Conservation (phyloP, 2,797 vertebrate species). For the Danionella dracula region DNA sequence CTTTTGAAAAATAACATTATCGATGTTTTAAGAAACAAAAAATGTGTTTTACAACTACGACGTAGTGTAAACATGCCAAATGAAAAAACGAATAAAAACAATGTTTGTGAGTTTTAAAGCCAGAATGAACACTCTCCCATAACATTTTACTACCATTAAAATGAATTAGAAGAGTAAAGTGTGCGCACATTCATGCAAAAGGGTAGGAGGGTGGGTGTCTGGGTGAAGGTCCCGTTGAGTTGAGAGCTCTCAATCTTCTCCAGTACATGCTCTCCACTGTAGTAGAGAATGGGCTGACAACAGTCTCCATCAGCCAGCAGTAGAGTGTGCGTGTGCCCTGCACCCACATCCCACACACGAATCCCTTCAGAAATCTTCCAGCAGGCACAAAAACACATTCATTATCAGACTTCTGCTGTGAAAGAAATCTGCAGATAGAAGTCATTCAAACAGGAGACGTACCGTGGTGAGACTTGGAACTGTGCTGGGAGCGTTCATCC, state of each 20-base stretch:
- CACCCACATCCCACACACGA: constrained; percentile 83
- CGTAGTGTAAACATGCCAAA: too few species aligned
- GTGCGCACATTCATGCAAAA: constrained; percentile 81
- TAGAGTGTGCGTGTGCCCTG: constrained; percentile 84
- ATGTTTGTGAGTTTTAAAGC: too few species aligned
- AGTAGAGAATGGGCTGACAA: constrained; percentile 83
- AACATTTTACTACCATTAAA: too few species aligned
- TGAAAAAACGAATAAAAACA: too few species aligned
- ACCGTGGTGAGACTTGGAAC: constrained; percentile 87
- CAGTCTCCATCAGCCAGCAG: constrained; percentile 86
- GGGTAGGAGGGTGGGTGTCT: constrained; percentile 72
- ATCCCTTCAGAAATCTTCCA: constrained; percentile 74
- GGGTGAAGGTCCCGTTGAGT: constrained; percentile 53
- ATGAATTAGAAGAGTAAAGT: too few species aligned
- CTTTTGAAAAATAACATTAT: too few species aligned
- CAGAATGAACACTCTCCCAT: too few species aligned
- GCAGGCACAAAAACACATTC: background rate
- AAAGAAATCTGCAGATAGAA: too few species aligned
- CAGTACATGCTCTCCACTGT: constrained; percentile 74
- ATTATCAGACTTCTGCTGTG: background rate
- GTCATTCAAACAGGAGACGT: background rate
- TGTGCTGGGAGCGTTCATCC: constrained; percentile 78
- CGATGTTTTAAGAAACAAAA: too few species aligned
- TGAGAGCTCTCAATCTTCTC: constrained; percentile 26
- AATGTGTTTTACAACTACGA: too few species aligned